Evolutionary conservation across 2,888 invertebrate genomes (phyloP).

Genomic region (Pristionchus exspectatus): DNA sequence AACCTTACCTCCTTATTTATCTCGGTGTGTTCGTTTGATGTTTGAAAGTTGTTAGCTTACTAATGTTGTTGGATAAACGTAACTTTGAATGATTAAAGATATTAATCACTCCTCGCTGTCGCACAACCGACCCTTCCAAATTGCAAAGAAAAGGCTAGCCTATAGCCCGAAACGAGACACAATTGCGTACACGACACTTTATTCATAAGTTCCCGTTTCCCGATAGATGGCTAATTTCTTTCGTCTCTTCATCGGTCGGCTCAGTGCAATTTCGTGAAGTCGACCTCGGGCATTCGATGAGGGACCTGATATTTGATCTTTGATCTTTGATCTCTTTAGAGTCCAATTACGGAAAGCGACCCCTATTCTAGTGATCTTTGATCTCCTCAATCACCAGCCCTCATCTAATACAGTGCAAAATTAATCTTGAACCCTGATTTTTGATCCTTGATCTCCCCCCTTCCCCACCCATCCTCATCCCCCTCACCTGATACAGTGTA

Average conservation of each 20-base stretch:
- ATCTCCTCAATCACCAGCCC: neutral
- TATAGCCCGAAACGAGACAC: too few relatives aligned
- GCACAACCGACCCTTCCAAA: too few relatives aligned
- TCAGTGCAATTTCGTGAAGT: constrained; percentile 51
- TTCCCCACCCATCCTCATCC: too few relatives aligned
- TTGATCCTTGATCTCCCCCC: neutral
- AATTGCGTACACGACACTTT: constrained; percentile 28
- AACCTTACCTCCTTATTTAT: too few relatives aligned
- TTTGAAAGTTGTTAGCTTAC: too few relatives aligned
- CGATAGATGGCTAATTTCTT: neutral
- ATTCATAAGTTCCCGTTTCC: constrained; percentile 33
- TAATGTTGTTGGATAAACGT: too few relatives aligned
- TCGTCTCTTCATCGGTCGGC: constrained; percentile 9
- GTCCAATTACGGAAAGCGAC: too few relatives aligned
- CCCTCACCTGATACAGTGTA: constrained; percentile 40
- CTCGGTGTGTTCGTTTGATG: too few relatives aligned
- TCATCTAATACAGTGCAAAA: too few relatives aligned
- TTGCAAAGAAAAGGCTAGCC: too few relatives aligned
- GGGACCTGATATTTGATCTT: constrained; percentile 41
- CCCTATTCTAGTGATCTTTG: neutral
- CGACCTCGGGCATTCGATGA: constrained; percentile 48
- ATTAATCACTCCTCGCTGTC: too few relatives aligned
- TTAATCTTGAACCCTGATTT: neutral
- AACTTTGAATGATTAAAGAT: too few relatives aligned
- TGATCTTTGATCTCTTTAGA: neutral